Evolutionary conservation across 2,888 invertebrate genomes (phyloP), one percentile per base, ranked within the genome.

Genomic region (Torymus texanus): DNA sequence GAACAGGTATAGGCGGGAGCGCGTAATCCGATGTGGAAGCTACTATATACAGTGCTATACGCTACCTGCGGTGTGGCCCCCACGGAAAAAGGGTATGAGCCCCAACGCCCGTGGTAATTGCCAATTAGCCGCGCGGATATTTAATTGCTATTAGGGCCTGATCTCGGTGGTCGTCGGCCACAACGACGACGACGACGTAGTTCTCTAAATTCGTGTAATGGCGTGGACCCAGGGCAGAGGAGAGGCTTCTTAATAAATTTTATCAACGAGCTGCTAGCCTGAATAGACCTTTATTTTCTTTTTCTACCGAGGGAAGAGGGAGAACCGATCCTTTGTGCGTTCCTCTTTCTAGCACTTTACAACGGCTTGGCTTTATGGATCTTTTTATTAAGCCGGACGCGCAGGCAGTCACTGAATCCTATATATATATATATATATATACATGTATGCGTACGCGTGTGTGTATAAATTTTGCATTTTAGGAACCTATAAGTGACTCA

Each of bases 51-150:
- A n/a, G n/a, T n/a, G 21, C 53, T 59, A 63, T 29, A 24, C 24
- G 83, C 84, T 85, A 85, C 84, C 84, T 82, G 85, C 83, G 81
- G 75, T 79, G 81, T 80, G 81, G 29, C 29, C 29, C 24, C 29
- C n/a, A 29, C 29, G 29, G 29, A 29, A 82, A 84, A 85, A 86
- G 85, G 85, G 84, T 83, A 82, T 82, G 81, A 82, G 83, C 82
- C 80, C 82, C 85, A 84, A 87, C 86, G 85, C 85, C 86, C 85
- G 86, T 85, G 86, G 88, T 90, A 90, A 90, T 90, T 90, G 90
- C 87, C 90, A 90, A 90, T 90, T 90, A 90, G 90, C 88, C 84
- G 81, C 72, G 85, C 77, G 85, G 88, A 88, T 89, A 90, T 90
- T 90, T 90, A 90, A 90, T 90, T 90, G 89, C 87, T 87, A 87